Evolutionary conservation across 2,888 invertebrate genomes (phyloP), one percentile per base, ranked within the genome.

Genomic region (Ernsta delagoae): DNA sequence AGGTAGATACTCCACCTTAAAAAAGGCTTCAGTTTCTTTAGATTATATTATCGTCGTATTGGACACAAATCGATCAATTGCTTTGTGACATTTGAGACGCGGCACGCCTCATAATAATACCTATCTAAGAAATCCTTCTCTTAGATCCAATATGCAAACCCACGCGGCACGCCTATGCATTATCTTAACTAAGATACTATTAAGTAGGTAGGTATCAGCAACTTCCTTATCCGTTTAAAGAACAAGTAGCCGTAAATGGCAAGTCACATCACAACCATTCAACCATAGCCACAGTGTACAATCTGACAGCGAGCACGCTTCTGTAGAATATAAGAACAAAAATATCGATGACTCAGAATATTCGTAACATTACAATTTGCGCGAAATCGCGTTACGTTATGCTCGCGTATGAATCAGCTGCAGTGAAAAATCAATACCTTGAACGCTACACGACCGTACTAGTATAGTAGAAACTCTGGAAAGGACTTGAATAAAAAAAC

Each of bases 341-440:
- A 86, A 87, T 87, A 88, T 80, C 80, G 75, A 82, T 90, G 90
- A 90, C 75, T 89, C 88, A 90, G 79, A 82, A 63, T 77, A 76
- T 74, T 77, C 71, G 70, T 76, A 78, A 31, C 31, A 31, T 31
- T 31, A 75, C 75, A 76, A 77, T 80, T 88, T 88, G 83, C 86
- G 85, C 83, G 87, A 88, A 88, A 81, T 79, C 78, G 76, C 66
- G 70, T 70, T 73, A 76, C 76, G 74, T 75, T 70, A 54, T 69
- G n/a, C 71, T 72, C 65, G 73, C 73, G 75, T 69, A 72, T 88
- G 90, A 90, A 87, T 91, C 91, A 92, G 89, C 89, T 90, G 89
- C 84, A 75, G 65, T 70, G 73, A 86, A 89, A 90, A 92, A 92
- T 92, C 91, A 91, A 92, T 92, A 91, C 85, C 85, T 75, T 72